Evolutionary conservation across 2,113 vertebrate species (phyloP).

Genomic region (Mustela nigripes): DNA sequence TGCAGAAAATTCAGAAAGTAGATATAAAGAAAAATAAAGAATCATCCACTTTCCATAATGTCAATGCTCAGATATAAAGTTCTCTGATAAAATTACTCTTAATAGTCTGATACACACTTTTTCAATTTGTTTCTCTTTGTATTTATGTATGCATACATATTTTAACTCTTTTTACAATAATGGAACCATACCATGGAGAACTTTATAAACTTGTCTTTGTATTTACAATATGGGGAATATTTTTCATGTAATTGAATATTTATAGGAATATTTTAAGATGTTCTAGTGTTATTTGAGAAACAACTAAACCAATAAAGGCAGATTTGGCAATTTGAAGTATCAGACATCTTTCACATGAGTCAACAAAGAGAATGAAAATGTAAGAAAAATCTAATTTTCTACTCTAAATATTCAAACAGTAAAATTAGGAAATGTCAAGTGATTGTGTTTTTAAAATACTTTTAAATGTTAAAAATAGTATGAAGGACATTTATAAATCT

Average conservation of each 20-base stretch:
- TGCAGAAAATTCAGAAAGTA: constrained; percentile 23
- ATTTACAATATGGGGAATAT: neutral
- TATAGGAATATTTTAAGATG: constrained; percentile 15
- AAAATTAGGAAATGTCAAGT: constrained; percentile 69
- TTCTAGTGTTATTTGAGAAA: constrained; percentile 32
- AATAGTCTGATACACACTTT: neutral
- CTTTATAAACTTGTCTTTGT: neutral
- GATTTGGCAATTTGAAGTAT: constrained; percentile 32
- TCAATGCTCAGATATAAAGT: neutral
- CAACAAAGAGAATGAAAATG: constrained; percentile 54
- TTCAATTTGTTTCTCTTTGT: neutral
- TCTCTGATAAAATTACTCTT: neutral
- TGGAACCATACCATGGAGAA: neutral
- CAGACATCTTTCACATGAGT: constrained; percentile 47
- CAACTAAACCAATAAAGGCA: constrained; percentile 18
- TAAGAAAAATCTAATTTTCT: constrained; percentile 66
- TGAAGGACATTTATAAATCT: constrained; percentile 62
- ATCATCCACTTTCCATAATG: neutral
- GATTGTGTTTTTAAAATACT: constrained; percentile 48
- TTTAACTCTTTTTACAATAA: neutral
- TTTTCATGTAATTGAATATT: constrained; percentile 49
- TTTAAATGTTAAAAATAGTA: constrained; percentile 77
- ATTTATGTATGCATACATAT: neutral
- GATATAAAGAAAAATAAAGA: neutral
- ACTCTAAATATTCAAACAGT: constrained; percentile 63